Conservation (phyloP, 2,113 vertebrate genomes). For the Zootoca vivipara region DNA sequence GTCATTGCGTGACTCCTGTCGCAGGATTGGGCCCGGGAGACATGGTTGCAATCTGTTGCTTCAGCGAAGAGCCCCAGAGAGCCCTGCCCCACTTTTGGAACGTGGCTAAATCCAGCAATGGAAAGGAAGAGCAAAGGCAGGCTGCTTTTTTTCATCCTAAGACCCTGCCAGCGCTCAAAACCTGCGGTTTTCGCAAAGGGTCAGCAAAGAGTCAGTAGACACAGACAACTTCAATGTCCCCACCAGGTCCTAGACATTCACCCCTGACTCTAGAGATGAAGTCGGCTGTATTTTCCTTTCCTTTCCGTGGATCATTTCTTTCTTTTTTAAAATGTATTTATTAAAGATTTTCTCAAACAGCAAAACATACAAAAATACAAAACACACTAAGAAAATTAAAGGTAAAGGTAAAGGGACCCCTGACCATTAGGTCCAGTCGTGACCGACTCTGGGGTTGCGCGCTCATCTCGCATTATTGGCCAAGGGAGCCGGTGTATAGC, state of each 20-base stretch:
- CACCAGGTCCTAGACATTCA: constrained; percentile 11
- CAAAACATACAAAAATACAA: too few relatives aligned
- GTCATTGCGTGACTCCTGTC: background rate
- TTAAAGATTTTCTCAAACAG: too few relatives aligned
- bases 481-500: too few relatives aligned
- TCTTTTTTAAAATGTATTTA: too few relatives aligned
- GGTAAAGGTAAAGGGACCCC: too few relatives aligned
- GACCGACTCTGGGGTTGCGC: too few relatives aligned
- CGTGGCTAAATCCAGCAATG: background rate
- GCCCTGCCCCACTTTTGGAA: background rate
- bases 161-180: background rate
- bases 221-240: background rate
- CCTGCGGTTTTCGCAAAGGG: background rate
- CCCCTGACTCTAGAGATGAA: background rate
- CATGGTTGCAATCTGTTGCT: background rate
- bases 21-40: background rate
- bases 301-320: too few relatives aligned
- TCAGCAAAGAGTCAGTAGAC: background rate
- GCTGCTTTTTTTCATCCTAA: too few relatives aligned
- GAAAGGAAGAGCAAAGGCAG: background rate
- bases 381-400: too few relatives aligned
- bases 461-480: too few relatives aligned
- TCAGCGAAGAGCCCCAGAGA: background rate
- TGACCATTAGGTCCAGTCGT: too few relatives aligned
- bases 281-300: constrained; percentile 4